Conservation (phyloP, 2,888 invertebrate genomes). For the Timandra comae region DNA sequence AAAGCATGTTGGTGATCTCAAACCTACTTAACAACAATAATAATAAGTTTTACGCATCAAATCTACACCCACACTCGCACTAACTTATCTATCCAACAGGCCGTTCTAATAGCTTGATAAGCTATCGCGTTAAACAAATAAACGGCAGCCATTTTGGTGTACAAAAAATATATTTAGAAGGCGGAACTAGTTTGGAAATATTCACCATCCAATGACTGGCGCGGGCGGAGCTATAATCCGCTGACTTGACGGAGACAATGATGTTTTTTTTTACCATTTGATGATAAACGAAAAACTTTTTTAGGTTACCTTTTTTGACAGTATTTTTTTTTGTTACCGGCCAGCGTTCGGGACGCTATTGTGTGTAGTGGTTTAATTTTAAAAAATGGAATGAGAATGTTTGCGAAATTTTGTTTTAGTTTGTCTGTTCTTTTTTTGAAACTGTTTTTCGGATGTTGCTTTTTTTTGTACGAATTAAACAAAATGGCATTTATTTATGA, state of each 20-base stretch:
- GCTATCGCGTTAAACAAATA: slow-evolving; percentile 60
- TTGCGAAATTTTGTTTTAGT: slow-evolving; percentile 13
- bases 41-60: no score
- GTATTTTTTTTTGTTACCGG: slow-evolving; percentile 15
- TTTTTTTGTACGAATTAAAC: no score
- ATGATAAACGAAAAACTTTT: slow-evolving; percentile 26
- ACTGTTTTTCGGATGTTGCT: no score
- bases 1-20: no score
- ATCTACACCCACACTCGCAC: slow-evolving; percentile 17
- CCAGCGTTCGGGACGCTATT: slow-evolving; percentile 4
- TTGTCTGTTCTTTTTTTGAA: slow-evolving; percentile 2
- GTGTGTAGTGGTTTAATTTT: neutral
- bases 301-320: slow-evolving; percentile 23
- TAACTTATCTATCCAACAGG: no score
- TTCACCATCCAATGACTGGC: slow-evolving; percentile 72
- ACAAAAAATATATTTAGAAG: slow-evolving; percentile 72
- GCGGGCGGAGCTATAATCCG: slow-evolving; percentile 64
- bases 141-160: slow-evolving; percentile 69
- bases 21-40: no score
- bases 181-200: slow-evolving; percentile 74
- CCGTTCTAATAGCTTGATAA: no score
- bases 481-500: no score
- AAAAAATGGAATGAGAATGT: slow-evolving; percentile 2
- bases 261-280: slow-evolving; percentile 54
- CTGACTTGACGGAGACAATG: slow-evolving; percentile 71